Conservation (phyloP, 2,113 vertebrate species). For the Ariopsis seemanni region DNA sequence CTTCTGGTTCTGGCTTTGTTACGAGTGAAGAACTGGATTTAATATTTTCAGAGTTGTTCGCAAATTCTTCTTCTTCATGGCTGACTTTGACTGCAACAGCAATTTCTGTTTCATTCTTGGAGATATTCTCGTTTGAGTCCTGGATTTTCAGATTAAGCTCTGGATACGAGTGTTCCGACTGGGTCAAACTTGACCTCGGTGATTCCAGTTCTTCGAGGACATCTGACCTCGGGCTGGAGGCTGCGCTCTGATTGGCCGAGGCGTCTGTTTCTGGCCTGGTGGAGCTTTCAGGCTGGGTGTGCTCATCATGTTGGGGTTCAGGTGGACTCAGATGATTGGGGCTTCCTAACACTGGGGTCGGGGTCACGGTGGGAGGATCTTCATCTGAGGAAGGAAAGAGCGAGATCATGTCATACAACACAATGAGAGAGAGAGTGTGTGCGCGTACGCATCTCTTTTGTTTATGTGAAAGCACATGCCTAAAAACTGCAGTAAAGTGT, state of each 20-base stretch:
- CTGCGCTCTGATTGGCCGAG: conserved; percentile 53
- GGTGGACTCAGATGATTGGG: conserved; percentile 67
- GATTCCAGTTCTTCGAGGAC: conserved; percentile 74
- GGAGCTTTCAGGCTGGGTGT: conserved; percentile 48
- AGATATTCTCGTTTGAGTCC: background rate
- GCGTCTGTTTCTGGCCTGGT: conserved; percentile 47
- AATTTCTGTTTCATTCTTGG: background rate
- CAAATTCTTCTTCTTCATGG: conserved; percentile 38
- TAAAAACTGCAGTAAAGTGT: background rate
- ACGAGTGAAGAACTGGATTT: conserved; percentile 29
- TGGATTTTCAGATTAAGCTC: conserved; percentile 68
- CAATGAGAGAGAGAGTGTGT: background rate
- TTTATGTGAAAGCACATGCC: background rate
- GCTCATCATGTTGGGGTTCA: conserved; percentile 50
- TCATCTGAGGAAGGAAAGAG: conserved; percentile 59
- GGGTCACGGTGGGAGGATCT: conserved; percentile 66
- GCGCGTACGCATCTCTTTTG: background rate
- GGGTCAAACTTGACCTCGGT: conserved; percentile 56
- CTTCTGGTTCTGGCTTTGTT: conserved; percentile 57
- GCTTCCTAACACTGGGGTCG: conserved; percentile 57
- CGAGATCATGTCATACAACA: background rate
- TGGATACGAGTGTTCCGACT: conserved; percentile 58
- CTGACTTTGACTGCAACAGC: background rate
- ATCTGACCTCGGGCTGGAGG: conserved; percentile 71
- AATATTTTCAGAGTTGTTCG: conserved; percentile 39